Conservation (phyloP, 2,113 vertebrate species). For the Tricholaema leucomelas region DNA sequence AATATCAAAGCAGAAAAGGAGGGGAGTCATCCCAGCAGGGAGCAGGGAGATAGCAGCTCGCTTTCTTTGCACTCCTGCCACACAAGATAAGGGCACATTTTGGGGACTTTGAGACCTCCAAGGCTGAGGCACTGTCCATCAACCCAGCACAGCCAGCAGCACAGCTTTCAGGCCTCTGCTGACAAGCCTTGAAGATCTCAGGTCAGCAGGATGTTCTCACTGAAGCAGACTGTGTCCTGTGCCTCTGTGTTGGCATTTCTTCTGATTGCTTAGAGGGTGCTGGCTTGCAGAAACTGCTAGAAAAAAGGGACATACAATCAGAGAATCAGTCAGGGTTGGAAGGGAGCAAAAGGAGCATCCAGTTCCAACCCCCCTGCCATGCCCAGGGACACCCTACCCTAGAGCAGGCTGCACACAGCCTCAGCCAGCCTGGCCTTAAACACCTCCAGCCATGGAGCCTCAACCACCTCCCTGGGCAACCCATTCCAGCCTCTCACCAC, state of each 20-base stretch:
- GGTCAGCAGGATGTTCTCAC: neutral
- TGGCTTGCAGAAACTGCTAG: neutral
- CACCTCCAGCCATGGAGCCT: too few species aligned
- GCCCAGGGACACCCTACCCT: too few species aligned
- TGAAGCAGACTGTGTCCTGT: rapidly evolving
- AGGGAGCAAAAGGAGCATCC: too few species aligned
- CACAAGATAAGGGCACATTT: slow-evolving; percentile 5
- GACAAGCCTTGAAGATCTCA: neutral
- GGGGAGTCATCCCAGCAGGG: neutral
- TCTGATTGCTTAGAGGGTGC: neutral
- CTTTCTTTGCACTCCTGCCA: slow-evolving; percentile 4
- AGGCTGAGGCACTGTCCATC: neutral
- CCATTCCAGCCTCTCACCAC: too few species aligned
- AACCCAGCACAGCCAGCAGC: neutral
- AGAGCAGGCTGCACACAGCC: too few species aligned
- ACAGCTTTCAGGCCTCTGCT: neutral
- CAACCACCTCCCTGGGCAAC: too few species aligned
- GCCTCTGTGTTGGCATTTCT: neutral
- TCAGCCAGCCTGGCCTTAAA: too few species aligned
- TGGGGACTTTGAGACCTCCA: neutral
- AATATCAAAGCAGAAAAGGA: neutral
- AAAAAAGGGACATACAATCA: neutral
- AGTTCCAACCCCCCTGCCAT: too few species aligned
- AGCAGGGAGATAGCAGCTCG: neutral
- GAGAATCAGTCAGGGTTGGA: too few species aligned